Conservation (phyloP, 92 coral and sea anemone genomes). For the Phenganax subtilis region DNA sequence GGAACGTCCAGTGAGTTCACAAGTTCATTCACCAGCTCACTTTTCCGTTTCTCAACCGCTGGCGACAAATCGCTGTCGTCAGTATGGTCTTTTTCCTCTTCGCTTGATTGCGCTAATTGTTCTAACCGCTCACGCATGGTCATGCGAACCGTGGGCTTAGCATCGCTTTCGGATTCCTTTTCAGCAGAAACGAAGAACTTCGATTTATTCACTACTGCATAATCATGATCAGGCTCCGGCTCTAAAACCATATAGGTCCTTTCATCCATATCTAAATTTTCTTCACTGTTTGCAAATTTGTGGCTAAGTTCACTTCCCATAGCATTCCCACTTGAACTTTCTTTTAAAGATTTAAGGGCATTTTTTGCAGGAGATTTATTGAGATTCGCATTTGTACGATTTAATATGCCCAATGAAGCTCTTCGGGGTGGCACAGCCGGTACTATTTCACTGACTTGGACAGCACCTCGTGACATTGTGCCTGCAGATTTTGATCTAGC, state of each 20-base stretch:
- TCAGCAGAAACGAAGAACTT: slow-evolving; percentile 24
- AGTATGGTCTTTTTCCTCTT: background rate
- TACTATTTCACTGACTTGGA: slow-evolving; percentile 13
- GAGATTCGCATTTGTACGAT: background rate
- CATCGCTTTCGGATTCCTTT: background rate
- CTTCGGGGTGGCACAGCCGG: slow-evolving; percentile 42
- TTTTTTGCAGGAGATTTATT: background rate
- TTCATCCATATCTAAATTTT: background rate
- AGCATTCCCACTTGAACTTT: background rate
- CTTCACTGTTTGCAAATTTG: slow-evolving; percentile 1
- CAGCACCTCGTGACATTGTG: background rate
- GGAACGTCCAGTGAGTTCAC: slow-evolving; percentile 1
- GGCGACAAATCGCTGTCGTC: background rate
- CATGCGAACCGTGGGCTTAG: slow-evolving; percentile 19
- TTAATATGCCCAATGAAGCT: slow-evolving; percentile 27
- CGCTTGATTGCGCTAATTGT: slow-evolving; percentile 12
- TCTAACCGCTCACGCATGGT: slow-evolving; percentile 34
- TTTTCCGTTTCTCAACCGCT: background rate
- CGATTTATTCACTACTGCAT: background rate
- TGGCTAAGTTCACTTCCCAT: background rate
- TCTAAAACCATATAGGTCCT: background rate
- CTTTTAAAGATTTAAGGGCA: background rate
- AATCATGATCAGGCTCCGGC: background rate
- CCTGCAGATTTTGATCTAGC: slow-evolving; percentile 11
- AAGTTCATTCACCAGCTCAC: background rate